Conservation (phyloP, 2,797 vertebrate genomes). For the Macropus fuliginosus region DNA sequence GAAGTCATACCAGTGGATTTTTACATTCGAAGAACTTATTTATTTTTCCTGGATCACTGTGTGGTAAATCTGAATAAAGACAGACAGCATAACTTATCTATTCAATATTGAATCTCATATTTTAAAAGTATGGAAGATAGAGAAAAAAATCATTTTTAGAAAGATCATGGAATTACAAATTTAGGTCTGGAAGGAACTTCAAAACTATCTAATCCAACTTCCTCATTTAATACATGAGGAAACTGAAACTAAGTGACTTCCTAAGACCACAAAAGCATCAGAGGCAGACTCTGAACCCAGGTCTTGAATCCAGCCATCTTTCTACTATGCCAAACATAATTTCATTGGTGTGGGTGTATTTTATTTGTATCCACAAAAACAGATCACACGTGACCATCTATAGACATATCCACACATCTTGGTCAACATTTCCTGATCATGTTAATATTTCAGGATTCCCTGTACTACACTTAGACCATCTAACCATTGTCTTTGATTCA, state of each 20-base stretch:
- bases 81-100: not conserved
- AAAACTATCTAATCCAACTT: not conserved
- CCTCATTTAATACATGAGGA: not conserved
- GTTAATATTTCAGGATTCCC: too few species aligned
- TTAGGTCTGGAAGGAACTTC: not conserved
- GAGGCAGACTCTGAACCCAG: not conserved
- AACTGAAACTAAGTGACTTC: not conserved
- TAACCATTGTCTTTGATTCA: too few species aligned
- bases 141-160: not conserved
- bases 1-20: not conserved
- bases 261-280: too few species aligned
- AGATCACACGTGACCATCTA: too few species aligned
- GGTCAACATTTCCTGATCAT: too few species aligned
- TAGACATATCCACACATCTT: too few species aligned
- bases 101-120: not conserved
- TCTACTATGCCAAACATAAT: not conserved
- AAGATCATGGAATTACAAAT: not conserved
- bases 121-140: not conserved
- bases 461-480: too few species aligned
- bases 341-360: too few species aligned
- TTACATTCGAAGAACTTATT: not conserved
- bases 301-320: not conserved
- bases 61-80: not conserved
- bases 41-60: not conserved
- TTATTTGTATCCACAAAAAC: too few species aligned